Conservation (phyloP, 2,113 vertebrate genomes). For the Gnathonemus echidnorhynchus region DNA sequence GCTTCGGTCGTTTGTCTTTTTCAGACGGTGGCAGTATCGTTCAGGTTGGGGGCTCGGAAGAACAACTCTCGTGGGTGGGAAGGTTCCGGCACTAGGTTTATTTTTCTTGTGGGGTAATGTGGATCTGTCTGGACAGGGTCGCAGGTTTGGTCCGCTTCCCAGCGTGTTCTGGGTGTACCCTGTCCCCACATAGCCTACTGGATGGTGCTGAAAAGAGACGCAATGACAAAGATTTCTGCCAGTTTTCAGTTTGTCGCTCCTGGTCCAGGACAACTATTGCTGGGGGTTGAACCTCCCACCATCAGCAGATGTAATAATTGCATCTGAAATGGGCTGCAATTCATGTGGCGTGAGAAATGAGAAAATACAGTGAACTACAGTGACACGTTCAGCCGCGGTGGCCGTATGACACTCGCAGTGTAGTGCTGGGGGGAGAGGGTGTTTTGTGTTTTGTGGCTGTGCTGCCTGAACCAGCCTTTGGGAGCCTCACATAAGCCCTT, state of each 20-base stretch:
- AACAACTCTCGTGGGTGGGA: neutral
- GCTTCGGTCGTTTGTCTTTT: neutral
- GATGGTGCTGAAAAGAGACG: neutral
- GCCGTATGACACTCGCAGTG: neutral
- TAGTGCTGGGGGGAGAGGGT: neutral
- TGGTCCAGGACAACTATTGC: neutral
- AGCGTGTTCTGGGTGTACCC: neutral
- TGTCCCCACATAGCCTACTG: neutral
- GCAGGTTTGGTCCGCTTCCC: neutral
- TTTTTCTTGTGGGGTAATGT: neutral
- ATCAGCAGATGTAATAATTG: neutral
- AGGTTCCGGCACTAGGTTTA: neutral
- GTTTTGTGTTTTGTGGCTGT: neutral
- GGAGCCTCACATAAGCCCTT: neutral
- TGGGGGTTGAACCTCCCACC: neutral
- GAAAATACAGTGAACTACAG: neutral
- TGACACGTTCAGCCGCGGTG: neutral
- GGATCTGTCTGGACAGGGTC: neutral
- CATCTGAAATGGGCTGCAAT: neutral
- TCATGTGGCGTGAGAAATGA: neutral
- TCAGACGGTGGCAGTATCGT: neutral
- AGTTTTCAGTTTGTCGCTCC: neutral
- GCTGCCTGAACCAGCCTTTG: neutral
- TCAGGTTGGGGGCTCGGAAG: neutral
- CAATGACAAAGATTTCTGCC: neutral